Evolutionary conservation across 2,888 invertebrate species (phyloP), one percentile per base, ranked within the genome.

Genomic region (Zhuqinia jingwanae): DNA sequence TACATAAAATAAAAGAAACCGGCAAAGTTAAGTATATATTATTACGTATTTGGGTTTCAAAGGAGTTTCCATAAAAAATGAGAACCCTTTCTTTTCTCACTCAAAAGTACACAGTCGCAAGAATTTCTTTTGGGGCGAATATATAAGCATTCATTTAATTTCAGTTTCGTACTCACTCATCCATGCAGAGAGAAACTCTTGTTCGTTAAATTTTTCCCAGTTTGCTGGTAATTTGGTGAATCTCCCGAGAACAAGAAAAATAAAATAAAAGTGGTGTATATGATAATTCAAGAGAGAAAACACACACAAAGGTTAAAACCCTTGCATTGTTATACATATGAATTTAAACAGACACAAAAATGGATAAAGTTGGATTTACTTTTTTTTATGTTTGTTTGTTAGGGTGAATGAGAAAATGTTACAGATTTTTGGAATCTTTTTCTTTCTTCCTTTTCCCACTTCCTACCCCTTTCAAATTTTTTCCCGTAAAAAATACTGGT

Each of bases 1-100:
- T 47, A 42, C 68, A 53, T 70, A 70, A 80, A 82, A 82, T 75
- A 75, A 56, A 82, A 50, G 82, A 82, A n/a, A n/a, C n/a, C n/a
- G n/a, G n/a, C n/a, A n/a, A n/a, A n/a, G n/a, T n/a, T n/a, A n/a
- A n/a, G n/a, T n/a, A n/a, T n/a, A n/a, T n/a, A n/a, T n/a, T n/a
- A n/a, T n/a, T 36, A 6, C 36, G 3, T 36, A 20, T 30, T 36
- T 30, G 60, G 45, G 45, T 78, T 60, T 78, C 63, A 63, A 76
- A 76, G 75, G 36, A 58, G 76, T 79, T 8, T 36, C 22, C 22
- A 6, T 20, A 79, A 78, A 63, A 36, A 20, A 79, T 22, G 42
- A 11, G 30, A 63, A 36, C 5, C 5, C 50, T 20, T 45, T 45
- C 22, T 10, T 13, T 25, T 17, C 47, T 60, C 63, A 2, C 47